A percentile compares a stretch with the other conserved stretches of the same genome.
Evolutionary conservation across 2,113 vertebrate species (phyloP).

Genomic region (Saguinus midas): DNA sequence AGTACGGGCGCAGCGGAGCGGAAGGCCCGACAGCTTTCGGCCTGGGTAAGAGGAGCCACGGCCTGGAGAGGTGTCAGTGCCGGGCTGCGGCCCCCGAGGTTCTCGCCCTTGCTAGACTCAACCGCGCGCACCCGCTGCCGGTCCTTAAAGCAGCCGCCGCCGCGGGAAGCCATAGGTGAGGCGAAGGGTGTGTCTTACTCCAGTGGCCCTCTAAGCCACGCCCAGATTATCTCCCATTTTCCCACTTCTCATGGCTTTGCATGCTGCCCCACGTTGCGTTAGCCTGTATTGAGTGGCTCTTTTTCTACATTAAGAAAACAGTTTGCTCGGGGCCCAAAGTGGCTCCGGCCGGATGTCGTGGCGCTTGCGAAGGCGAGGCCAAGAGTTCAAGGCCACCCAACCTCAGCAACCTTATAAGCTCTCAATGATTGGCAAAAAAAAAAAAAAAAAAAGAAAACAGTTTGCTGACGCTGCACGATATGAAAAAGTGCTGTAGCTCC

Average conservation of each 20-base stretch:
- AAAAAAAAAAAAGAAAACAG: neutral
- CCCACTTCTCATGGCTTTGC: neutral
- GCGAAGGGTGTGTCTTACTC: neutral
- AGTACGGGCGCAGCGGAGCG: neutral
- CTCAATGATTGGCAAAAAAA: too few species aligned
- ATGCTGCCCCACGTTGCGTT: neutral
- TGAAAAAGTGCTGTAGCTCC: neutral
- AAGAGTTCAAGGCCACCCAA: too few species aligned
- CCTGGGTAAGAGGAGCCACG: too few species aligned
- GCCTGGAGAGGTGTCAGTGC: too few species aligned
- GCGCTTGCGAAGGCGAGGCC: too few species aligned
- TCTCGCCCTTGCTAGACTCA: neutral
- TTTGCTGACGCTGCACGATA: neutral
- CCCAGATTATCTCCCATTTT: neutral
- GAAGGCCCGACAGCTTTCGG: fast-evolving
- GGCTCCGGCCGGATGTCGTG: too few species aligned
- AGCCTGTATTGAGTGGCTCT: neutral
- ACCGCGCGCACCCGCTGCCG: neutral
- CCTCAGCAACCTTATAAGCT: too few species aligned
- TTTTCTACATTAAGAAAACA: neutral
- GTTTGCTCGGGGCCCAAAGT: too few species aligned
- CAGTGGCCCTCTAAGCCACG: neutral
- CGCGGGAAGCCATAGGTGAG: neutral
- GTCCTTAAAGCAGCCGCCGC: fast-evolving
- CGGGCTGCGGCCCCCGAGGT: neutral